Percentiles rank a stretch among this genome's conserved stretches.
Conservation (phyloP, 2,113 vertebrate genomes). For the Martes martes region DNA sequence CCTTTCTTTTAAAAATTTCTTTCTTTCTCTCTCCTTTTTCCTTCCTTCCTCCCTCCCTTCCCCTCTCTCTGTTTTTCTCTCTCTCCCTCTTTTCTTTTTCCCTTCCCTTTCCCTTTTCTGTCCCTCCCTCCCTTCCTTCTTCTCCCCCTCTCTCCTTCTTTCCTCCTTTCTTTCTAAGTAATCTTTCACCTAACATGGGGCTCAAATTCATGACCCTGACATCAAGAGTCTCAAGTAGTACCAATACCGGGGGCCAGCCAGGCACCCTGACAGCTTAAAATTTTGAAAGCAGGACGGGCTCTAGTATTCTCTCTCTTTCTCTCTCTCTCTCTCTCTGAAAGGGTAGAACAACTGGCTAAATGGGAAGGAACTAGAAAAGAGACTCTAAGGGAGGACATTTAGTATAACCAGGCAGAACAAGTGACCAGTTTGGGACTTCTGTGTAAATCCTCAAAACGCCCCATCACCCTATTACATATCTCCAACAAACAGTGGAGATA, state of each 20-base stretch:
- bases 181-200: not conserved
- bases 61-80: no score
- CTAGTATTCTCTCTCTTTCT: not conserved
- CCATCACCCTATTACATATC: not conserved
- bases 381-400: not conserved
- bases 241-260: not conserved
- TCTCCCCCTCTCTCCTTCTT: accelerated
- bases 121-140: no score
- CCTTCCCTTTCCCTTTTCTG: no score
- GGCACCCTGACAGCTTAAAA: not conserved
- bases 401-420: not conserved
- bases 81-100: no score
- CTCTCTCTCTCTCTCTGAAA: not conserved
- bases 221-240: not conserved
- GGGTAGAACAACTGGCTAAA: not conserved
- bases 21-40: not conserved
- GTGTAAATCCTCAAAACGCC: not conserved
- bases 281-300: not conserved
- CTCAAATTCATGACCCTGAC: not conserved
- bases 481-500: not conserved
- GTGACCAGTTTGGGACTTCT: not conserved
- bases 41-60: no score
- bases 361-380: not conserved
- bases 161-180: not conserved
- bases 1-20: not conserved